Base-by-base conservation (phyloP, 1,140 invertebrate genomes). In the Heliconius congener region DNA sequence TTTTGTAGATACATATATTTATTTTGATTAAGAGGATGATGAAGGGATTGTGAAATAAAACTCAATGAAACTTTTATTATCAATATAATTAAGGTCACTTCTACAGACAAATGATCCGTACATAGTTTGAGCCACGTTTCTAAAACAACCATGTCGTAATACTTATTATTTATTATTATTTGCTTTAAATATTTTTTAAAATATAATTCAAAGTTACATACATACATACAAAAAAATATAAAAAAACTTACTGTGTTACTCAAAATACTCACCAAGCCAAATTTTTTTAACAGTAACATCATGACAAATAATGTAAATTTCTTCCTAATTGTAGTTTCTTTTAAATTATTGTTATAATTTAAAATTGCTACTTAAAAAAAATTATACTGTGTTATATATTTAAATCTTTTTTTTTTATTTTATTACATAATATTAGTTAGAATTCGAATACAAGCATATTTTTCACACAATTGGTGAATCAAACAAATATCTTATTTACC, bases 61-160 rank as follows among this genome's bases (percentile, higher is more conserved):
- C 82, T 74, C 85, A 84, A 70, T 73, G 34, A 42, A 75, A 90
- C 77, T 88, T 86, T 89, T 77, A 66, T 91, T 86, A 80, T 74
- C 80, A 88, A 86, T 92, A 83, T 87, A 85, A 88, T 86, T 90
- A 90, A 91, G 86, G 89, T 85, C 86, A 91, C 86, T 90, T 92
- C 87, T 91, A 92, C 87, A 88, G 86, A 88, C 84, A 90, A 85
- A 84, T 75, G 74, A 83, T 86, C 79, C 79, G 57, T 88, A 82
- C 78, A 86, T 81, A 86, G 76, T 86, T 91, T 90, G 89, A 91
- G 89, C 89, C 80, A 82, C 74, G 82, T 83, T 86, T 83, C 77
- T 76, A 79, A 88, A 83, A 90, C 87, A 91, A 90, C 87, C 81
- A 76, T 78, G 50, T 76, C 11, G 11, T 77, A 70, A 73, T 39